Evolutionary conservation across 2,797 vertebrate genomes (phyloP).

Genomic region (Mico argentatus): DNA sequence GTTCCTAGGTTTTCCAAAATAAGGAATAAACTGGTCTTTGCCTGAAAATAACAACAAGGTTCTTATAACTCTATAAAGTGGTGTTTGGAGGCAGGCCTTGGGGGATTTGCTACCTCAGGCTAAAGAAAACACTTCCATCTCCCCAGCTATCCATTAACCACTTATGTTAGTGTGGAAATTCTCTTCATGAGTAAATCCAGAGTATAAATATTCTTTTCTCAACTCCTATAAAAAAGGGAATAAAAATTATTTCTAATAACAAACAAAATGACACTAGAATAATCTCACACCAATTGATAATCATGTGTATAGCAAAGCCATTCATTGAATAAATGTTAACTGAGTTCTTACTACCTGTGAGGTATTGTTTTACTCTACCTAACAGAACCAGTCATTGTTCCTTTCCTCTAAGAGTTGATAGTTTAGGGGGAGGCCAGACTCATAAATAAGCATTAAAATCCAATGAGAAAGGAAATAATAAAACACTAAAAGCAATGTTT

Average conservation of each 20-base stretch:
- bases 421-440: not conserved
- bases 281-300: not conserved
- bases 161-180: conserved; percentile 17
- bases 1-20: conserved; percentile 34
- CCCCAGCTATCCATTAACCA: not conserved
- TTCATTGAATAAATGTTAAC: not conserved
- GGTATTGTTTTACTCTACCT: not conserved
- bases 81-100: not conserved
- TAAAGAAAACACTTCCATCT: not conserved
- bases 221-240: not conserved
- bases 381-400: conserved; percentile 10
- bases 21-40: not conserved
- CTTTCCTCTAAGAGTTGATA: not conserved
- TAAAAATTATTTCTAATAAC: not conserved
- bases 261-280: conserved; percentile 3
- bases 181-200: conserved; percentile 8
- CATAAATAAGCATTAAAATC: conserved; percentile 40
- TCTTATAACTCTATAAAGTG: not conserved
- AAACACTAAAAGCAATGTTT: not conserved
- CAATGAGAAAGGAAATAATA: not conserved
- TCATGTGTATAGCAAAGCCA: not conserved
- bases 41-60: conserved; percentile 13
- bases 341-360: not conserved
- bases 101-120: not conserved
- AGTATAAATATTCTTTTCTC: conserved; percentile 45